phyloP scores from a whole-genome alignment of 1,140 invertebrate species.

The Sminthurinus signatus region DNA sequence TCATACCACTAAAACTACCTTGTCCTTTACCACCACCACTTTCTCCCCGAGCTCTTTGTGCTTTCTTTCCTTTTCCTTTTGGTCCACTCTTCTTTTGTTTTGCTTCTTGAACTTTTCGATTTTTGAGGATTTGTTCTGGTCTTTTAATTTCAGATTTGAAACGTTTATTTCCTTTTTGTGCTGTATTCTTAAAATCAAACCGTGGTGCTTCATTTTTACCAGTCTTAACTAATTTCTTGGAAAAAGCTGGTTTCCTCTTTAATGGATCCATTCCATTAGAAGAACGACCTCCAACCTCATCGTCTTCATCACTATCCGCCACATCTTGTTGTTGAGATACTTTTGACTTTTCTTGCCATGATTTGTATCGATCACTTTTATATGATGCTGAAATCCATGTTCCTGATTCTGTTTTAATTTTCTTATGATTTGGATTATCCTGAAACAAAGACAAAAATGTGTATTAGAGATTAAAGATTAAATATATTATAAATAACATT shows the following conservation, averaged over 20 bases:
- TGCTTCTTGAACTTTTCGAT: conserved; percentile 53
- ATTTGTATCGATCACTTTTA: conserved; percentile 79
- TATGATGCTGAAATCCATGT: conserved; percentile 88
- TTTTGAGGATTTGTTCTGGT: conserved; percentile 64
- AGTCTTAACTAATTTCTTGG: conserved; percentile 34
- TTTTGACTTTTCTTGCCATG: conserved; percentile 81
- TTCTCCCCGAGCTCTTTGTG: not conserved
- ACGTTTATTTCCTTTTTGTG: conserved; percentile 47
- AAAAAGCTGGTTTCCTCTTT: conserved; percentile 23
- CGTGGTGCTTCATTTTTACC: conserved; percentile 56
- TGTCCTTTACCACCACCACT: not conserved
- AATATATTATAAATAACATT: no score
- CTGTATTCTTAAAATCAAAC: conserved; percentile 44
- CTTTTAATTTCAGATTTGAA: conserved; percentile 55
- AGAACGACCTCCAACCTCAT: conserved; percentile 17
- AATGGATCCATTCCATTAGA: not conserved
- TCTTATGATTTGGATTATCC: conserved; percentile 57
- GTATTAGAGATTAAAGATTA: no score
- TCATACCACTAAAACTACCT: no score
- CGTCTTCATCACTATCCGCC: conserved; percentile 51
- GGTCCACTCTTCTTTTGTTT: conserved; percentile 45
- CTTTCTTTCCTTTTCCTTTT: conserved; percentile 16
- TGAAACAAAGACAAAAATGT: no score
- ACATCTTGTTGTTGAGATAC: conserved; percentile 54
- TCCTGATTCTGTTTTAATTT: conserved; percentile 92